Evolutionary conservation across 2,888 invertebrate species (phyloP), one percentile per base, ranked within the genome.

Genomic region (Drosophila paramelanica): DNA sequence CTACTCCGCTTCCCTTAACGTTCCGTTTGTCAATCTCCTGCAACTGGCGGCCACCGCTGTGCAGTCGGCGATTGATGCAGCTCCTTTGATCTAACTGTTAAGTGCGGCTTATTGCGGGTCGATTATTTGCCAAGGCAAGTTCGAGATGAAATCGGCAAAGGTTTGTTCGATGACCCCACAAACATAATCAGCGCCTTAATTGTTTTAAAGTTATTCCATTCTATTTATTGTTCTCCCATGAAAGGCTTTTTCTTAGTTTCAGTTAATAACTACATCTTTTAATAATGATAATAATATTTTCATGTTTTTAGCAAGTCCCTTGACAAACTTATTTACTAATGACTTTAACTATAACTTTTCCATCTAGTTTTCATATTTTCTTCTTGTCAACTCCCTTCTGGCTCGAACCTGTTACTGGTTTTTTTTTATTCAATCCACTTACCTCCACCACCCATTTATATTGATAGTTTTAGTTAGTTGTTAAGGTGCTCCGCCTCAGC

Each of bases 61-160:
- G 69, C 73, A 41, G 17, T 6, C 36, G 53, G 33, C 23, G 49
- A 46, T 53, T 56, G 42, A 14, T 60, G 55, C 74, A 70, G 38
- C 17, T 73, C 23, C 67, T 74, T 77, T 77, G 74, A 74, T 73
- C 74, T 66, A 14, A 13, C 45, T 33, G 41, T 59, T 52, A 58
- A 73, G 55, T 51, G 14, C 36, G 46, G 11, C 36, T 46, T 61
- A 53, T 60, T 69, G 41, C 38, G 72, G 62, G 42, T 73, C 73
- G 74, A 73, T 43, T 74, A 62, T 67, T 50, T 36, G 6, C 13
- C 10, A 39, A 27, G 10, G 14, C 14, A 25, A 53, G 36, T 14
- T 41, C n/a, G 11, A n/a, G 31, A 8, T 31, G 31, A 23, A 23
- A 23, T 23, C 0, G 3, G 4, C 4, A 23, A 23, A 4, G 23